phyloP scores from a whole-genome alignment of 2,888 invertebrate genomes.

The Acrobasis consociella region DNA sequence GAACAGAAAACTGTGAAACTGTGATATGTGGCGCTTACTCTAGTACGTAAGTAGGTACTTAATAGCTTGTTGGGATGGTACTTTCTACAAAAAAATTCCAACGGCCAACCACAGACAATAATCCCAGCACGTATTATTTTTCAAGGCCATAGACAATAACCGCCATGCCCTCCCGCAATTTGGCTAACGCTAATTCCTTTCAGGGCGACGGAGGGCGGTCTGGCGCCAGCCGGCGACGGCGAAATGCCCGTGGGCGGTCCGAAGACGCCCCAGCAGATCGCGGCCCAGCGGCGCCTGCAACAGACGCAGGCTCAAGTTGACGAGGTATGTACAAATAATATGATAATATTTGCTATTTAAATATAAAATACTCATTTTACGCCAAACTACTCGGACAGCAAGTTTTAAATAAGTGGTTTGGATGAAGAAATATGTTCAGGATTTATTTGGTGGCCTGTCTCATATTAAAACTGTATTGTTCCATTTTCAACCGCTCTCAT shows the following conservation, averaged over 20 bases:
- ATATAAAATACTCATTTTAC: neutral
- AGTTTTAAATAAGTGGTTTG: too few relatives aligned
- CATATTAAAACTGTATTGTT: neutral
- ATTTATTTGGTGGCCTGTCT: too few relatives aligned
- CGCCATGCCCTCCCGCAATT: constrained; percentile 15
- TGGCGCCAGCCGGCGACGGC: constrained; percentile 85
- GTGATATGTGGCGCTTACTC: too few relatives aligned
- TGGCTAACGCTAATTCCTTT: constrained; percentile 21
- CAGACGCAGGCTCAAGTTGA: constrained; percentile 94
- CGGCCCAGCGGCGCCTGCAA: constrained; percentile 91
- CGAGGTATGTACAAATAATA: constrained; percentile 73
- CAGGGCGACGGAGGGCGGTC: constrained; percentile 86
- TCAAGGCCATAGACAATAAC: neutral
- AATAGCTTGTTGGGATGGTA: too few relatives aligned
- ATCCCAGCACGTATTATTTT: neutral
- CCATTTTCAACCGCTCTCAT: neutral
- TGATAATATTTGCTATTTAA: neutral
- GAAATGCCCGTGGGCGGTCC: constrained; percentile 94
- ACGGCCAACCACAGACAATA: neutral
- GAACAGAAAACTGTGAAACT: too few relatives aligned
- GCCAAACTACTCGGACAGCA: neutral
- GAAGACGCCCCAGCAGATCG: constrained; percentile 91
- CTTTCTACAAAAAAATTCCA: too few relatives aligned
- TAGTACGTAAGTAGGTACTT: too few relatives aligned
- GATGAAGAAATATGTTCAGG: too few relatives aligned